These are phyloP conservation scores for Notechis scutatus DNA, from an alignment of 2,113 vertebrate genomes.

Conservation along the genomic window DNA sequence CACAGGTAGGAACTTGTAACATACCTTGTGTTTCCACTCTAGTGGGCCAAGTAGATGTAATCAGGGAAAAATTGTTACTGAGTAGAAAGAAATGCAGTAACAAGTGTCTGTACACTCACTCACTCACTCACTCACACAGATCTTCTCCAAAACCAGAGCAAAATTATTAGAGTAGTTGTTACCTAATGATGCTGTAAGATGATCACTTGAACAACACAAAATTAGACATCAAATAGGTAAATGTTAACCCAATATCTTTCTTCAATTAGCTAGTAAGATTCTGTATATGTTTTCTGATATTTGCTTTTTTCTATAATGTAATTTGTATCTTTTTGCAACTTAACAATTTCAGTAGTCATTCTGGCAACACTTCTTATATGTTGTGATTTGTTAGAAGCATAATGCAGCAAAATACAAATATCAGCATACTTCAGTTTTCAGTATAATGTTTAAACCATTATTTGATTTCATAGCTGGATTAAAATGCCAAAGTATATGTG, in stretches of 20 bases:
- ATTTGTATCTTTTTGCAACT: background rate
- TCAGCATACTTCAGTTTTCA: background rate
- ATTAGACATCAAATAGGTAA: background rate
- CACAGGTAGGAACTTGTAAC: too few relatives aligned
- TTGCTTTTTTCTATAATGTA: accelerated
- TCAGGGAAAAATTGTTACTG: too few relatives aligned
- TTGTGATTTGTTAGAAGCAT: slow-evolving; percentile 24
- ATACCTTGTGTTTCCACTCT: too few relatives aligned
- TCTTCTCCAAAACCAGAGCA: too few relatives aligned
- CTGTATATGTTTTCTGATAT: accelerated
- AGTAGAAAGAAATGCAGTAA: background rate
- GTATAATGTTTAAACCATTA: background rate
- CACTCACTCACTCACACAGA: background rate
- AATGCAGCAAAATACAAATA: background rate
- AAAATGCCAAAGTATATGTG: background rate
- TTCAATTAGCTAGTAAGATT: background rate
- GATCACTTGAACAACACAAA: background rate
- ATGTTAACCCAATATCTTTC: background rate
- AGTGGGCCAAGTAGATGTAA: too few relatives aligned
- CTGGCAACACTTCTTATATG: slow-evolving; percentile 3
- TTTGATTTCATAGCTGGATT: slow-evolving; percentile 17
- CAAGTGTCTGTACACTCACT: too few relatives aligned
- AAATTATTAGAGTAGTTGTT: background rate
- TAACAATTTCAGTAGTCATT: background rate
- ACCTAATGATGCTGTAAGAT: background rate